Conservation (phyloP, 1,140 invertebrate genomes). For the Pristionchus pacificus region DNA sequence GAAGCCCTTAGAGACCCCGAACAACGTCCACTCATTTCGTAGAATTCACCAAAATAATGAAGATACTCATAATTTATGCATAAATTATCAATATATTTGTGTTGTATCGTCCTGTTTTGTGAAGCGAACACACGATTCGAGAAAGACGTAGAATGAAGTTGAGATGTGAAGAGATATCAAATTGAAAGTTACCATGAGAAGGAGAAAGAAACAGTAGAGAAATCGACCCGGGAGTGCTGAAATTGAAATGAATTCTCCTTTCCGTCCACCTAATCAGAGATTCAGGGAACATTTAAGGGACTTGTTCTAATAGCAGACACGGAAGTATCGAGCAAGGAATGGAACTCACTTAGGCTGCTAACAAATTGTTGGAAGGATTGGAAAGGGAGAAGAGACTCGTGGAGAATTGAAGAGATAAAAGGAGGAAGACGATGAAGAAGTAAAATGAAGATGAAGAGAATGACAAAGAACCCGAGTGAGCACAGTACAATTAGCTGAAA, state of each 20-base stretch:
- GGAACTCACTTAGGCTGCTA: neutral
- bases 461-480: neutral
- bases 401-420: neutral
- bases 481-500: neutral
- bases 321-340: neutral
- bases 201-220: neutral
- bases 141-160: neutral
- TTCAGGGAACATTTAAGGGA: too few species aligned
- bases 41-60: neutral
- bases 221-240: neutral
- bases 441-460: neutral
- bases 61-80: neutral
- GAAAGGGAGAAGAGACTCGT: neutral
- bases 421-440: neutral
- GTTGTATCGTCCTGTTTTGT: neutral
- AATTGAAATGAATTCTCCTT: too few species aligned
- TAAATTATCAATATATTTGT: neutral
- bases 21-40: neutral
- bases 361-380: neutral
- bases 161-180: neutral
- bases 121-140: neutral
- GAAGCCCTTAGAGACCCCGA: neutral
- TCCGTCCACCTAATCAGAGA: too few species aligned
- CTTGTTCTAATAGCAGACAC: too few species aligned
- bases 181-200: neutral